phyloP scores from a whole-genome alignment of 2,888 invertebrate genomes.

The Eristalinus aeneus region DNA sequence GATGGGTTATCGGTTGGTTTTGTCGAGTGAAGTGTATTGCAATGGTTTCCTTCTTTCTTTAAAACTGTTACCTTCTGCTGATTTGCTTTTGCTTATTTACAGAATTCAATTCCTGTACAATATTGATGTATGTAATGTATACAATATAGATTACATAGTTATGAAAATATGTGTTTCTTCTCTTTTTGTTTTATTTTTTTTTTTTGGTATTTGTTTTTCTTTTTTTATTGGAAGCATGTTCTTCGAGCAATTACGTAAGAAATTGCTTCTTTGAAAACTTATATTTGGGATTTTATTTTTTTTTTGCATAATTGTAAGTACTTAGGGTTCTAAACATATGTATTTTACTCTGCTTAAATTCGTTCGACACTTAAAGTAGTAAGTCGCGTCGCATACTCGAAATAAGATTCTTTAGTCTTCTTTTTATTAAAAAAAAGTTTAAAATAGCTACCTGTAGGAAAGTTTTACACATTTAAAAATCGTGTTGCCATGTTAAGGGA shows the following conservation, averaged over 20 bases:
- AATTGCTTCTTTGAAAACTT: constrained; percentile 41
- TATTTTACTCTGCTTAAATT: constrained; percentile 47
- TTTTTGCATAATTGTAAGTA: constrained; percentile 52
- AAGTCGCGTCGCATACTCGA: constrained; percentile 68
- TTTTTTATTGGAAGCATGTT: constrained; percentile 54
- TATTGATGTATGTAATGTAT: constrained; percentile 21
- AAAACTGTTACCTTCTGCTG: constrained; percentile 43
- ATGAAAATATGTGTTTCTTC: constrained; percentile 52
- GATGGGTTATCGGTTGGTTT: constrained; percentile 70
- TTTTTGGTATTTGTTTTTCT: constrained; percentile 48
- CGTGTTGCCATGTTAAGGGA: constrained; percentile 25
- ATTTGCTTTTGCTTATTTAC: constrained; percentile 34
- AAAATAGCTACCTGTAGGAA: constrained; percentile 61
- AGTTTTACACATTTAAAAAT: background rate
- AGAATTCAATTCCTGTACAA: constrained; percentile 69
- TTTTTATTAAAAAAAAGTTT: constrained; percentile 42
- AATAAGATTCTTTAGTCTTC: constrained; percentile 35
- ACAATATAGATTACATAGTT: constrained; percentile 44
- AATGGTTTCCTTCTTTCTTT: constrained; percentile 31
- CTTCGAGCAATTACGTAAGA: constrained; percentile 44
- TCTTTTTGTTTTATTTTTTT: constrained; percentile 18
- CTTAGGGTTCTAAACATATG: constrained; percentile 52
- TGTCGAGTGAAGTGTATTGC: constrained; percentile 63
- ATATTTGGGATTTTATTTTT: constrained; percentile 42
- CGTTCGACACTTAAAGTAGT: constrained; percentile 66